Conservation (phyloP, 1,140 invertebrate genomes). For the Lepidurus packardi region DNA sequence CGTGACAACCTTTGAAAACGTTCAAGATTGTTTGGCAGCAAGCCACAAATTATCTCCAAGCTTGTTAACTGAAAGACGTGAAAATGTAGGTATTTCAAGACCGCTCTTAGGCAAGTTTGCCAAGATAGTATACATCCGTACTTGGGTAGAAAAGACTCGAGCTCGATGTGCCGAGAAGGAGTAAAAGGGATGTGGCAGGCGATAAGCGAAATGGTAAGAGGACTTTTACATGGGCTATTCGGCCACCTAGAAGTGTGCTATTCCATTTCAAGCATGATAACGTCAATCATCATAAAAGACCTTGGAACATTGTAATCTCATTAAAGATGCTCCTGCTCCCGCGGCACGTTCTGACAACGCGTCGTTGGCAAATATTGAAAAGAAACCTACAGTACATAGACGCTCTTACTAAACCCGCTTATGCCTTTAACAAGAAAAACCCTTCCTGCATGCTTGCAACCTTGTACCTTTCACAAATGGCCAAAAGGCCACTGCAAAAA, state of each 20-base stretch:
- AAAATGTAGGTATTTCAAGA: background rate
- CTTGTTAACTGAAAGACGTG: background rate
- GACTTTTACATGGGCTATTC: slow-evolving; percentile 14
- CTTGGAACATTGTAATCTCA: slow-evolving; percentile 19
- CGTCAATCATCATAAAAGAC: slow-evolving; percentile 22
- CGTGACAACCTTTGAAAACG: background rate
- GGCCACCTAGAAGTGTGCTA: slow-evolving; percentile 8
- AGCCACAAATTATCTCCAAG: background rate
- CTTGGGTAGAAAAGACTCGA: background rate
- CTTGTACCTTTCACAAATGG: too few relatives aligned
- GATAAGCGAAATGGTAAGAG: slow-evolving; percentile 8
- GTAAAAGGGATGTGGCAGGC: slow-evolving; percentile 1
- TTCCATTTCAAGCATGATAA: slow-evolving; percentile 22
- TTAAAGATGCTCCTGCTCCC: background rate
- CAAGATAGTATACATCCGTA: background rate
- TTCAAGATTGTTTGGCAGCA: background rate
- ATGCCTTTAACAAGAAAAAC: background rate
- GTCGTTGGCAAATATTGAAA: slow-evolving; percentile 19
- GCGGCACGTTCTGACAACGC: slow-evolving; percentile 1
- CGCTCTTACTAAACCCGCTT: background rate
- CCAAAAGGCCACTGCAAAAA: too few relatives aligned
- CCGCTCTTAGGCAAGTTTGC: slow-evolving; percentile 2
- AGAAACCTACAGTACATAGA: background rate
- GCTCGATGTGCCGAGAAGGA: background rate
- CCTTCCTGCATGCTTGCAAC: too few relatives aligned